These are phyloP conservation scores for Napeogenes sylphis DNA, from an alignment of 2,888 invertebrate species.

Conservation along the genomic window DNA sequence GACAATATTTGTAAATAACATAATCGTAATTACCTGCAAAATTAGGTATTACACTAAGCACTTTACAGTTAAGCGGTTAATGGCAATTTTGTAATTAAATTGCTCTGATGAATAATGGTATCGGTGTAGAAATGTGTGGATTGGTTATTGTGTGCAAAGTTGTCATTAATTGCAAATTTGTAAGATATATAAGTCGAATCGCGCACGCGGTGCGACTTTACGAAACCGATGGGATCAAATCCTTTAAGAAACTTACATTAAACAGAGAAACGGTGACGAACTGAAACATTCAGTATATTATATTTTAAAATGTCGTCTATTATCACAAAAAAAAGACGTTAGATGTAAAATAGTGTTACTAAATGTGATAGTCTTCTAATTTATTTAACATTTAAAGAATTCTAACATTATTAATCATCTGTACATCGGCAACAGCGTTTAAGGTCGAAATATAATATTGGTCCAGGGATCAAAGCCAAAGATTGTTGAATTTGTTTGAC, in stretches of 20 bases:
- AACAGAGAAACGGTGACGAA: slow-evolving; percentile 59
- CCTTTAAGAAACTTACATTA: slow-evolving; percentile 77
- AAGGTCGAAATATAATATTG: slow-evolving; percentile 77
- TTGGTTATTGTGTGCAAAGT: slow-evolving; percentile 10
- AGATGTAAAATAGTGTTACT: slow-evolving; percentile 73
- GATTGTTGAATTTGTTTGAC: slow-evolving; percentile 83
- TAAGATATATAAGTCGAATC: slow-evolving; percentile 36
- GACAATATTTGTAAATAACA: slow-evolving; percentile 79
- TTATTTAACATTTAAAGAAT: slow-evolving; percentile 72
- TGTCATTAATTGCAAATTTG: slow-evolving; percentile 29
- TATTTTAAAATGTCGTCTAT: slow-evolving; percentile 60
- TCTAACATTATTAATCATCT: slow-evolving; percentile 61
- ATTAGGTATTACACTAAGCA: slow-evolving; percentile 66
- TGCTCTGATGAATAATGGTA: too few species aligned
- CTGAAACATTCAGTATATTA: slow-evolving; percentile 65
- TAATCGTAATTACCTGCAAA: slow-evolving; percentile 72
- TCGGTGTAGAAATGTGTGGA: neutral
- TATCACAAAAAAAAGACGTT: slow-evolving; percentile 72
- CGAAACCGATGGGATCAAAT: slow-evolving; percentile 79
- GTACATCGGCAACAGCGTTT: slow-evolving; percentile 62
- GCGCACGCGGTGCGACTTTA: slow-evolving; percentile 55
- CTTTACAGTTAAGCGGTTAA: slow-evolving; percentile 30
- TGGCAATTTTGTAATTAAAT: slow-evolving; percentile 13
- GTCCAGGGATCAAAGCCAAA: slow-evolving; percentile 91
- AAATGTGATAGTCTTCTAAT: slow-evolving; percentile 77